These are phyloP conservation scores for Branchinecta lindahli DNA, from an alignment of 1,140 invertebrate genomes.

Conservation along the genomic window DNA sequence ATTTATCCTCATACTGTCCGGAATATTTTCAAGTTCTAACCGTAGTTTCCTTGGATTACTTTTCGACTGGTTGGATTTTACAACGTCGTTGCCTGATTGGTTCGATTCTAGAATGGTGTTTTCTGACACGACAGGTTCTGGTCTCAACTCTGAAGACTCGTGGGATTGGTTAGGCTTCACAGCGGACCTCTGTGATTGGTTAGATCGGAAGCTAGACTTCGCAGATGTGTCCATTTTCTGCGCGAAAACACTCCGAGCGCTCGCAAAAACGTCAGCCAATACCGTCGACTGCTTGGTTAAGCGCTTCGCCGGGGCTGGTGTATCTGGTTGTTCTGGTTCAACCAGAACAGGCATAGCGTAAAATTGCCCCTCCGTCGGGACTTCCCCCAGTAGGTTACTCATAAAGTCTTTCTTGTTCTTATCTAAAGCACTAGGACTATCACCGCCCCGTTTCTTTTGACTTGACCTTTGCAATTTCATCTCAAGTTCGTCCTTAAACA, in stretches of 20 bases:
- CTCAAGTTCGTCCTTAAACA: conserved; percentile 9
- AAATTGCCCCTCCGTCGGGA: neutral
- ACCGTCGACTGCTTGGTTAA: neutral
- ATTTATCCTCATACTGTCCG: neutral
- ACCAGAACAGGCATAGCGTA: neutral
- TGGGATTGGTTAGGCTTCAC: too few species aligned
- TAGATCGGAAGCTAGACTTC: too few species aligned
- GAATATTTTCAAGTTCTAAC: neutral
- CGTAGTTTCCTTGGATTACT: neutral
- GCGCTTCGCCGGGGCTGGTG: neutral
- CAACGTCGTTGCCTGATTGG: too few species aligned
- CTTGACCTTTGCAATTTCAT: neutral
- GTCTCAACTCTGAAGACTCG: too few species aligned
- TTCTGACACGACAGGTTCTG: too few species aligned
- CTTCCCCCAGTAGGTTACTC: neutral
- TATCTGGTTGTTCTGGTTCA: neutral
- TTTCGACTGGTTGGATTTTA: neutral
- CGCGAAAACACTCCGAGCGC: neutral
- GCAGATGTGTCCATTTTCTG: neutral
- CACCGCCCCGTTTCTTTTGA: neutral
- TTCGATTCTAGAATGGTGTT: too few species aligned
- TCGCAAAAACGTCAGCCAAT: neutral
- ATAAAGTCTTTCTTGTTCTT: conserved; percentile 1
- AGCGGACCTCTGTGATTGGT: too few species aligned
- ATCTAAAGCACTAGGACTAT: neutral